Percentiles rank a stretch among this genome's conserved stretches.
Conservation (phyloP, 2,113 vertebrate species). For the Perca flavescens region DNA sequence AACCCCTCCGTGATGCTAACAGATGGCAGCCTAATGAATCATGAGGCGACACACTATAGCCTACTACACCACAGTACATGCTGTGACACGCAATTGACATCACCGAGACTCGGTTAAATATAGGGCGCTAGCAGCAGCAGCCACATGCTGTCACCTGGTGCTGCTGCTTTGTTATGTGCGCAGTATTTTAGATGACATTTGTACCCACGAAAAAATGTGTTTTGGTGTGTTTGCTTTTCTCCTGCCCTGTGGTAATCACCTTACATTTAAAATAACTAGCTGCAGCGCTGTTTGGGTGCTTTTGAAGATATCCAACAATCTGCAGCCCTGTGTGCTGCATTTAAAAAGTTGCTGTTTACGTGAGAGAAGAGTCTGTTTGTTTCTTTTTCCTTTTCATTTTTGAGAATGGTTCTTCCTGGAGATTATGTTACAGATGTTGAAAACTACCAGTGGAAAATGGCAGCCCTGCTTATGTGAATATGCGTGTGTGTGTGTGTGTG, state of each 20-base stretch:
- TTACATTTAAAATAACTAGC: neutral
- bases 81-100: slow-evolving; percentile 54
- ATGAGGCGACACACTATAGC: slow-evolving; percentile 64
- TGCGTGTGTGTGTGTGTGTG: neutral
- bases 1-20: slow-evolving; percentile 36
- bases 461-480: neutral
- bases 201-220: neutral
- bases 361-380: neutral
- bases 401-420: neutral
- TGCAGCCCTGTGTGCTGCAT: neutral
- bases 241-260: neutral
- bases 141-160: slow-evolving; percentile 55
- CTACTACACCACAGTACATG: slow-evolving; percentile 67
- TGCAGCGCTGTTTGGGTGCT: neutral
- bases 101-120: slow-evolving; percentile 57
- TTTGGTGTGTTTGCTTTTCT: neutral
- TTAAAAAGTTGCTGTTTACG: neutral
- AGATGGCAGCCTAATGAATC: slow-evolving; percentile 76
- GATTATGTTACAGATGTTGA: neutral
- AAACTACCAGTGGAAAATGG: neutral
- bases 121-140: slow-evolving; percentile 42
- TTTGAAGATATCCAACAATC: neutral
- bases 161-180: slow-evolving; percentile 49
- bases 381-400: neutral
- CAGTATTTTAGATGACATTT: slow-evolving; percentile 23